Conservation (phyloP, 2,797 vertebrate species). For the Peromyscus attwateri region DNA sequence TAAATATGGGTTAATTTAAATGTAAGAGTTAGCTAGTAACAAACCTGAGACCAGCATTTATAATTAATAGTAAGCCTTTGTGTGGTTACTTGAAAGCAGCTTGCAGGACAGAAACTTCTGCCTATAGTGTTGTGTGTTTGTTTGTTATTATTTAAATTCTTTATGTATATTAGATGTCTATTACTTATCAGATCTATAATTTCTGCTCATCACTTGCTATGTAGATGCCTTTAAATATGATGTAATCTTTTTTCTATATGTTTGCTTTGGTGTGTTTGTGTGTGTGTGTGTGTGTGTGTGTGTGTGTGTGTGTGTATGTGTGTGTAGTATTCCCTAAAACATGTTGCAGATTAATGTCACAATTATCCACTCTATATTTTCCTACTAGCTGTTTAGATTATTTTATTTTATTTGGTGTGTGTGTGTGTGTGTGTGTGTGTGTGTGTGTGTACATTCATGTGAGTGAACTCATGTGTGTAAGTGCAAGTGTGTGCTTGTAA, state of each 20-base stretch:
- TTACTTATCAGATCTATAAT: neutral
- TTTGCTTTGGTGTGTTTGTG: neutral
- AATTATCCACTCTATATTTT: neutral
- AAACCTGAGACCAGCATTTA: too few species aligned
- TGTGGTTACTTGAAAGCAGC: too few species aligned
- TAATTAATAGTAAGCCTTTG: too few species aligned
- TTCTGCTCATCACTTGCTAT: neutral
- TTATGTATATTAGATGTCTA: neutral
- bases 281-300: too few species aligned
- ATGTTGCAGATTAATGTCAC: neutral
- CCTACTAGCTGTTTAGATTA: neutral
- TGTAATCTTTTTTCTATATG: neutral
- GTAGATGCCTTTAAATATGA: neutral
- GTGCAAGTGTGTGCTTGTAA: neutral
- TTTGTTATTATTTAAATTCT: neutral
- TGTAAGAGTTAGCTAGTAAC: too few species aligned
- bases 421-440: neutral
- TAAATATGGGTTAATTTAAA: too few species aligned
- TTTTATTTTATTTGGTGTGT: neutral
- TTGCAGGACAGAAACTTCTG: too few species aligned
- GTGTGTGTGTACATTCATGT: neutral
- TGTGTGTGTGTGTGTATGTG: neutral
- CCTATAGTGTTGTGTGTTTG: too few species aligned
- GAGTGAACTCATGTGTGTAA: neutral
- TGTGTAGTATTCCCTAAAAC: neutral